Base-by-base conservation (phyloP, 1,140 invertebrate species). In the Phenacoccus solenopsis region DNA sequence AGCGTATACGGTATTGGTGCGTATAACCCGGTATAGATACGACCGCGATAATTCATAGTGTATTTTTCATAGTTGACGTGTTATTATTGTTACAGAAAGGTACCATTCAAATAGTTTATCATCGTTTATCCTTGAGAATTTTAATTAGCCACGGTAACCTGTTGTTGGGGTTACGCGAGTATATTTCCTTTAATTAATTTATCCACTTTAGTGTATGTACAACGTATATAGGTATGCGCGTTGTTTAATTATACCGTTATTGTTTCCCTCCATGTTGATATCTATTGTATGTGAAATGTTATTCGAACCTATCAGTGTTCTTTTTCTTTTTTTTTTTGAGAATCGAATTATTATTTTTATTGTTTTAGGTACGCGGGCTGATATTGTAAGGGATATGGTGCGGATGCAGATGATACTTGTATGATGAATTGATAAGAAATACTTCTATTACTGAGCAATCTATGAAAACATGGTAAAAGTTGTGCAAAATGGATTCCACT, bases 171-270 rank as follows among this genome's bases (percentile, higher is more conserved):
- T 49, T 49, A 49, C 20, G 38, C 38, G 38, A 49, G 38, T 49
- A 49, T 49, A 49, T 49, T 49, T 49, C 38, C 38, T 49, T 49
- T 49, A 49, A 49, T 49, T 49, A 49, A 49, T 49, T 49, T 49
- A 49, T 49, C 38, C 38, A 49, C 38, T 49, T 49, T 49, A n/a
- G 20, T n/a, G 38, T n/a, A n/a, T 49, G 13, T 13, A 9, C 20
- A n/a, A 49, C 38, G 38, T n/a, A n/a, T 49, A 32, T 13, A 9
- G 38, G 38, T n/a, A n/a, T n/a, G n/a, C n/a, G n/a, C n/a, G n/a
- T n/a, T n/a, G 16, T 49, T 49, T 49, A 49, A 49, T 49, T 49
- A n/a, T n/a, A 49, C 38, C 38, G 38, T 49, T 49, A 49, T 49
- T 49, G 38, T 49, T 16, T 49, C n/a, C n/a, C n/a, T 49, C 38